Conservation (phyloP, 2,113 vertebrate genomes). For the Labrus mixtus region DNA sequence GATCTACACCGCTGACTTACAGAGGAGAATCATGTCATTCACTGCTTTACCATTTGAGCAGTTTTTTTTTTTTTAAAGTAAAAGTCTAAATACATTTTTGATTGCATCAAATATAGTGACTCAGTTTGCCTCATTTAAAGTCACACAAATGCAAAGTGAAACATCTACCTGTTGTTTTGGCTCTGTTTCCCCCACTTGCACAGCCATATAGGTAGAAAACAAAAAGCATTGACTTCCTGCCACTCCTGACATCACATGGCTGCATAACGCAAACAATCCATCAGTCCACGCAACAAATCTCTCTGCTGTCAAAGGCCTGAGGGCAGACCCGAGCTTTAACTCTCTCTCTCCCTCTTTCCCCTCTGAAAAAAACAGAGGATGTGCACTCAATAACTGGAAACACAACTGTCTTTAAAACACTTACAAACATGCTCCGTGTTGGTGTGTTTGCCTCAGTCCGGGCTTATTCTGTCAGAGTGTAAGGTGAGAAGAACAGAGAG, state of each 20-base stretch:
- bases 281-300: slow-evolving; percentile 56
- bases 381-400: slow-evolving; percentile 5
- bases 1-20: slow-evolving; percentile 45
- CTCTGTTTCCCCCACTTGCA: not conserved
- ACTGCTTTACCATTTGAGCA: not conserved
- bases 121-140: not conserved
- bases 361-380: not conserved
- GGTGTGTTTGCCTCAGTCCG: slow-evolving; percentile 11
- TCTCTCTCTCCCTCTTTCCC: not conserved
- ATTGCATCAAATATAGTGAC: too few relatives aligned
- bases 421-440: slow-evolving; percentile 8
- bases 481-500: slow-evolving; percentile 59
- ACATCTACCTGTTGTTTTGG: not conserved
- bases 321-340: slow-evolving; percentile 1
- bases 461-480: slow-evolving; percentile 42
- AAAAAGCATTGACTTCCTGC: slow-evolving; percentile 16
- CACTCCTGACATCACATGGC: slow-evolving; percentile 3
- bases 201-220: slow-evolving; percentile 16
- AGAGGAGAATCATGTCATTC: slow-evolving; percentile 33
- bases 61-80: not conserved
- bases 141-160: not conserved
- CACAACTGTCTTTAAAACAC: slow-evolving; percentile 22
- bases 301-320: slow-evolving; percentile 28
- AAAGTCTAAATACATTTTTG: not conserved
- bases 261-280: slow-evolving; percentile 46